Evolutionary conservation across 2,888 invertebrate species (phyloP).

Genomic region (Ceraclea dissimilis): DNA sequence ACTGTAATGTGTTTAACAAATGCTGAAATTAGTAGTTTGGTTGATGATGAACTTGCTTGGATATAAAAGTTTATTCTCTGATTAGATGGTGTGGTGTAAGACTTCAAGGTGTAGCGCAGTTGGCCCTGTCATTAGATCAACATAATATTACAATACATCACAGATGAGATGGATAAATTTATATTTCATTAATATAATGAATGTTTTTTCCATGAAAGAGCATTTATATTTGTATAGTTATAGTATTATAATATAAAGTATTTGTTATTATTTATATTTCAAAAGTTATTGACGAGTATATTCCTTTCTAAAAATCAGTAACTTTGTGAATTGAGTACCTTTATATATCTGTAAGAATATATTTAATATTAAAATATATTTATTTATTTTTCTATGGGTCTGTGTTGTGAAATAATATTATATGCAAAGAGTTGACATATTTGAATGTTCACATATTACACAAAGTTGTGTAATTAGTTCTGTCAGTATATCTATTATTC

Average conservation of each 20-base stretch:
- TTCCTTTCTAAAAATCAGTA: slow-evolving; percentile 3
- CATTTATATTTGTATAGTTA: not conserved
- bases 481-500: too few species aligned
- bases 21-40: too few species aligned
- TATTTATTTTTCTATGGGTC: slow-evolving; percentile 14
- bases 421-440: not conserved
- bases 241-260: too few species aligned
- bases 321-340: slow-evolving; percentile 4
- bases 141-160: not conserved
- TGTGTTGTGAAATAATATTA: slow-evolving; percentile 12
- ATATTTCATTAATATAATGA: not conserved
- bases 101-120: too few species aligned
- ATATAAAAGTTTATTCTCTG: too few species aligned
- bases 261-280: not conserved
- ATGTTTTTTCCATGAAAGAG: slow-evolving; percentile 4
- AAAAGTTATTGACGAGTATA: slow-evolving; percentile 8
- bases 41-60: too few species aligned
- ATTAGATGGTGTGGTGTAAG: too few species aligned
- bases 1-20: too few species aligned
- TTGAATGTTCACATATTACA: too few species aligned
- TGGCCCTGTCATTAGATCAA: too few species aligned
- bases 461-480: too few species aligned
- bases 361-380: slow-evolving; percentile 8
- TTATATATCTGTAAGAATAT: not conserved
- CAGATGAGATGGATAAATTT: not conserved